These are phyloP conservation scores for Pseudococcus viburni DNA, from an alignment of 2,888 invertebrate species.

Conservation along the genomic window DNA sequence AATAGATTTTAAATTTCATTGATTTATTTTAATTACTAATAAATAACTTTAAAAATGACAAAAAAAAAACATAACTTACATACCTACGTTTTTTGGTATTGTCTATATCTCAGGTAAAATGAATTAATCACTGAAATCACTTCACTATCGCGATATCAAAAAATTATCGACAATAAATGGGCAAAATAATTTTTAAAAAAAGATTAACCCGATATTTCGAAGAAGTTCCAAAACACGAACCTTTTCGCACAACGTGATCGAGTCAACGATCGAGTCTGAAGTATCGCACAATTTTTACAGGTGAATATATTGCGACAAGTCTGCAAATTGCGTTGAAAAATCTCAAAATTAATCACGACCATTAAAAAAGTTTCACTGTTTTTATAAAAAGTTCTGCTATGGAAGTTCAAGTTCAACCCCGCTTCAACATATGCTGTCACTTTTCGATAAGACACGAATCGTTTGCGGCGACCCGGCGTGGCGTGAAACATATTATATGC, in stretches of 20 bases:
- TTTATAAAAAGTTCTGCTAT: neutral
- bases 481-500: neutral
- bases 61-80: too few species aligned
- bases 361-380: neutral
- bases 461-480: neutral
- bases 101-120: neutral
- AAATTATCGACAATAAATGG: neutral
- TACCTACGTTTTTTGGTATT: neutral
- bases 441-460: conserved; percentile 24
- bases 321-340: neutral
- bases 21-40: too few species aligned
- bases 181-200: too few species aligned
- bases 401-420: conserved; percentile 48
- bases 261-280: neutral
- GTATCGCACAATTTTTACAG: neutral
- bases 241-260: neutral
- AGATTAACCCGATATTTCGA: too few species aligned
- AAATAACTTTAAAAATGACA: too few species aligned
- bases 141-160: neutral
- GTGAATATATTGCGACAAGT: neutral
- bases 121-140: neutral
- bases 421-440: neutral
- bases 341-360: neutral
- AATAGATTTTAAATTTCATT: too few species aligned
- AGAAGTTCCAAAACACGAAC: neutral